Conservation (phyloP, 2,797 vertebrate species). For the Petrocephalus schoutedeni region DNA sequence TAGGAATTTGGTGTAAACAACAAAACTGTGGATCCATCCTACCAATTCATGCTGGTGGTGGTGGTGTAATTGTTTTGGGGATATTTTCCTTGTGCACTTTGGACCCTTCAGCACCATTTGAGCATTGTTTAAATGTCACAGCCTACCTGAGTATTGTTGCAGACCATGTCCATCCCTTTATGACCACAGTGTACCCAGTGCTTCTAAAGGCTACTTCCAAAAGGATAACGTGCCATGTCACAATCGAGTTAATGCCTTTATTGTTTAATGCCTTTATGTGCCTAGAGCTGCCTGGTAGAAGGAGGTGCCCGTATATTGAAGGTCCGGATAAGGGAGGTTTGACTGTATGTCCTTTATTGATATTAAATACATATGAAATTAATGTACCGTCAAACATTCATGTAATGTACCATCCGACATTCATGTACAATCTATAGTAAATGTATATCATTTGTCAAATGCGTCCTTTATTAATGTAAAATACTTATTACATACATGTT, state of each 20-base stretch:
- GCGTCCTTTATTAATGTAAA: not conserved
- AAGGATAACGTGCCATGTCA: not conserved
- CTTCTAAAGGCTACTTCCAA: not conserved
- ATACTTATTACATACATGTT: not conserved
- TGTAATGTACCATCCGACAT: not conserved
- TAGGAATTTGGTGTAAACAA: not conserved
- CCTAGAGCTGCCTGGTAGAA: too few relatives aligned
- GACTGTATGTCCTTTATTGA: not conserved
- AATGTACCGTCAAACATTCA: not conserved
- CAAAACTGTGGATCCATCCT: not conserved
- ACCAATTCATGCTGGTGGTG: not conserved
- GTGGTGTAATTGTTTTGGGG: not conserved
- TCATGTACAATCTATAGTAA: not conserved
- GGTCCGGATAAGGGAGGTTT: not conserved
- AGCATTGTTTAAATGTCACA: not conserved
- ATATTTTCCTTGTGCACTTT: not conserved
- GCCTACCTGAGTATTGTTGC: not conserved
- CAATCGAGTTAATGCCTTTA: not conserved
- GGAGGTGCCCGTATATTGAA: too few relatives aligned
- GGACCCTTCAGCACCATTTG: not conserved
- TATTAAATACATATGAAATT: not conserved
- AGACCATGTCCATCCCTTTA: not conserved
- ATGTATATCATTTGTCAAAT: not conserved
- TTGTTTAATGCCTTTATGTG: not conserved
- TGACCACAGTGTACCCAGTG: not conserved